A percentile compares a stretch with the other conserved stretches of the same genome.
Conservation (phyloP, 1,140 invertebrate species). For the Scaptomyza hsui region DNA sequence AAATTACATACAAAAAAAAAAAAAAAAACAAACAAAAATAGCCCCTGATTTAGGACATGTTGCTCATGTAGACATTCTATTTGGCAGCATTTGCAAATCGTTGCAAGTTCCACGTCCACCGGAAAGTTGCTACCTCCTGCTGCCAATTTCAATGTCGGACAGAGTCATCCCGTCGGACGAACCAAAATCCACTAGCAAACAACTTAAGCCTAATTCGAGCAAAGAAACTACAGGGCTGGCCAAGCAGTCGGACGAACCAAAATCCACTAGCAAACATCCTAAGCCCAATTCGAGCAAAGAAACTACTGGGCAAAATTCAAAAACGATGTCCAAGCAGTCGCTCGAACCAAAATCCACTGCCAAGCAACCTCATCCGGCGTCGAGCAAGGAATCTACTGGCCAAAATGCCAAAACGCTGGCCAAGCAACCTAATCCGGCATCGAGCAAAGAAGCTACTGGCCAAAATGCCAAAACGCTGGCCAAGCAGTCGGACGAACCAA, state of each 20-base stretch:
- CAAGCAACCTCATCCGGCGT: too few species aligned
- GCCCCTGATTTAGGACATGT: not conserved
- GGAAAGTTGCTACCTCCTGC: slow-evolving; percentile 14
- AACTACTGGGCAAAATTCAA: too few species aligned
- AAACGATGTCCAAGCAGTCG: too few species aligned
- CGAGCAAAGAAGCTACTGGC: too few species aligned
- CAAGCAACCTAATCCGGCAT: too few species aligned
- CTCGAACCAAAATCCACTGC: too few species aligned
- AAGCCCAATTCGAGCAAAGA: not conserved
- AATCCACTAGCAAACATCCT: not conserved
- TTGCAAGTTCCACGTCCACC: slow-evolving; percentile 36
- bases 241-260: too few species aligned
- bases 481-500: too few species aligned
- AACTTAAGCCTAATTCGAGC: not conserved
- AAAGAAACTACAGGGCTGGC: not conserved
- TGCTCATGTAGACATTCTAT: slow-evolving; percentile 18
- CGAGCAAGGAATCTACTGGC: not conserved
- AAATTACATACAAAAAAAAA: slow-evolving; percentile 1
- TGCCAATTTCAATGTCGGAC: slow-evolving; percentile 24
- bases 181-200: not conserved
- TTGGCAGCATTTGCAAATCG: slow-evolving; percentile 43
- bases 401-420: too few species aligned
- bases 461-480: too few species aligned
- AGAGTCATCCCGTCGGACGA: not conserved
- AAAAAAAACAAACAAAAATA: slow-evolving; percentile 16